Conservation (phyloP, 2,888 invertebrate species). For the Brachyopa scutellaris region DNA sequence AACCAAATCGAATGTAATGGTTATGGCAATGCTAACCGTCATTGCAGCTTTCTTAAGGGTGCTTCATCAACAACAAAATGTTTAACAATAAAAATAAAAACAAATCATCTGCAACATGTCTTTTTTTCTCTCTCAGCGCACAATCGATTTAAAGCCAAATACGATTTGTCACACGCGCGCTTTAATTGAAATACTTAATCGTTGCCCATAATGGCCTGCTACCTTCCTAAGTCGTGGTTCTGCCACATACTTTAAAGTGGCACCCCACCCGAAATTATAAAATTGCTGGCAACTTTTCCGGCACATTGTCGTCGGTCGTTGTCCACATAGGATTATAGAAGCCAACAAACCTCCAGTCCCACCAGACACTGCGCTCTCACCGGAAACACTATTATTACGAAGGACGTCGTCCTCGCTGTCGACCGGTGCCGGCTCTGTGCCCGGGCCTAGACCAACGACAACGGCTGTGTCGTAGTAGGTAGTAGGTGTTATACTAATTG, state of each 20-base stretch:
- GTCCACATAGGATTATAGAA: constrained; percentile 16
- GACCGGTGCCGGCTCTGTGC: no score
- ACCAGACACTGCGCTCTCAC: neutral
- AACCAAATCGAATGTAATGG: no score
- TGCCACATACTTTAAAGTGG: constrained; percentile 7
- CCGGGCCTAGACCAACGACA: neutral
- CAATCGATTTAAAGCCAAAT: no score
- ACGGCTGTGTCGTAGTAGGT: neutral
- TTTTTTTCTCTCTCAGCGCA: no score
- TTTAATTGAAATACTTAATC: constrained; percentile 33
- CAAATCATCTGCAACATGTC: no score
- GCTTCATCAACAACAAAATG: no score
- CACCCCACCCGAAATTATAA: neutral
- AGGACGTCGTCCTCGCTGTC: constrained; percentile 3
- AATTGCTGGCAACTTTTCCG: constrained; percentile 14
- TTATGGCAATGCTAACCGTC: no score
- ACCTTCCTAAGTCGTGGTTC: neutral
- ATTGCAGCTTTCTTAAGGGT: no score
- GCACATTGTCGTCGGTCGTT: constrained; percentile 13
- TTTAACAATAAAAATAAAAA: no score
- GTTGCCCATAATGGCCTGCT: neutral
- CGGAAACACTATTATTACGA: constrained; percentile 35
- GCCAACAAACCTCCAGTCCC: constrained; percentile 7
- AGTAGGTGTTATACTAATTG: constrained; percentile 62
- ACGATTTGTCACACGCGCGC: neutral